Evolutionary conservation across 2,113 vertebrate genomes (phyloP).

Genomic region (Callorhinus ursinus): DNA sequence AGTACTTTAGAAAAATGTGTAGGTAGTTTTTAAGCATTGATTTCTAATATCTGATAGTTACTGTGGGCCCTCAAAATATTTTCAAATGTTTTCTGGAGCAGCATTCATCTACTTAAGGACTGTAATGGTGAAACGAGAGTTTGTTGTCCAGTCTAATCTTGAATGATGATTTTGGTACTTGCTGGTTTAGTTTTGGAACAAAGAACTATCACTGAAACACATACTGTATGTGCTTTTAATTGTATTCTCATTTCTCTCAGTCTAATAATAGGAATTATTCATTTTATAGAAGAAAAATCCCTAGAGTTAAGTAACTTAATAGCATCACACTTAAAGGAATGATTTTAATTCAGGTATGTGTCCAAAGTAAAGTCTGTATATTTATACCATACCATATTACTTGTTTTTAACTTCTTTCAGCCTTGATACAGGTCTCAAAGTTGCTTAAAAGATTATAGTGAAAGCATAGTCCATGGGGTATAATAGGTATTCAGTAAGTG

Average conservation of each 20-base stretch:
- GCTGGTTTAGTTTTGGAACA: slow-evolving; percentile 46
- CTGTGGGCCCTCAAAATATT: slow-evolving; percentile 34
- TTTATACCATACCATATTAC: background rate
- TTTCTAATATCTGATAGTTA: slow-evolving; percentile 7
- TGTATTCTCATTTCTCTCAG: slow-evolving; percentile 44
- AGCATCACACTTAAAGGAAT: background rate
- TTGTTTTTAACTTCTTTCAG: background rate
- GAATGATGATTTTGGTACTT: background rate
- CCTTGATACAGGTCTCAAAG: background rate
- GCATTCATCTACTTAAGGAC: background rate
- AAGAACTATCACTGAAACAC: background rate
- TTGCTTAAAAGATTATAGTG: slow-evolving; percentile 35
- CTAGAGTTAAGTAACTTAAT: slow-evolving; percentile 2
- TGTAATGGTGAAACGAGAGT: slow-evolving; percentile 16
- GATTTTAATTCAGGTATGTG: slow-evolving; percentile 18
- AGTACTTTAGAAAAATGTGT: background rate
- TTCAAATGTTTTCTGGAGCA: slow-evolving; percentile 45
- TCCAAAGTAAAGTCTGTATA: background rate
- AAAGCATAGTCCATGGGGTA: background rate
- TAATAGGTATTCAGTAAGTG: background rate
- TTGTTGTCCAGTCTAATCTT: slow-evolving; percentile 12
- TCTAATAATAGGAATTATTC: background rate
- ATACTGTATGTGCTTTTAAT: slow-evolving; percentile 27
- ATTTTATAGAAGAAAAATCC: slow-evolving; percentile 24
- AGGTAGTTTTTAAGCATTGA: slow-evolving; percentile 37